Evolutionary conservation across 2,113 vertebrate species (phyloP), one percentile per base, ranked within the genome.

Genomic region (Catharus minimus): DNA sequence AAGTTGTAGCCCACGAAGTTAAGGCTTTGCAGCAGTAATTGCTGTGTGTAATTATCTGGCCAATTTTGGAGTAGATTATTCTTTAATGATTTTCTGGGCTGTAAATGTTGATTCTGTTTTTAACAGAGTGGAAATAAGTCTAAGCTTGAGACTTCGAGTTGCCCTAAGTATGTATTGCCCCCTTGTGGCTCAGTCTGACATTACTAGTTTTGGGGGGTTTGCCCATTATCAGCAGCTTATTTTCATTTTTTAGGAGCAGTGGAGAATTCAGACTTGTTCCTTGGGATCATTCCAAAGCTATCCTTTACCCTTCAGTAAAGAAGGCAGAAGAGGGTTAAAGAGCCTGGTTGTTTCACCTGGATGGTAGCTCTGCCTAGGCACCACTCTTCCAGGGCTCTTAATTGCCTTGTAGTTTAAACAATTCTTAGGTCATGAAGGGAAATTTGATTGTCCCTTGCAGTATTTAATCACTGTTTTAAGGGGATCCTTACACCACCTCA

Each of bases 181-280:
- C 41, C 91, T 81, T 86, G 94, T 94, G 94, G 71, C 91, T 2
- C 36, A 43, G 39, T 36, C 36, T 67, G 60, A 47, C 43, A n/a
- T 86, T 76, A 41, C 61, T 61, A 0, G 1, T 46, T 33, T 14
- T 21, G 18, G 10, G 6, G 0, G 30, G 1, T 10, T 24, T 41
- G 2, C 32, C 8, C 0, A 0, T 44, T 58, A 10, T 1, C 13
- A 21, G 6, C 1, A 22, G 17, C 7, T 72, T 38, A 5, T 22
- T 18, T 55, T 44, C 5, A 3, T 21, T 65, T 53, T 57, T 61
- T 15, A 57, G 13, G 15, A 2, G 4, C 39, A 82, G 13, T 23
- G 12, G 28, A 32, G 86, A 84, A 57, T 47, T 60, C 14, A 36
- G 0, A 21, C 15, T 71, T 8, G 4, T 67, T 68, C 18, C 7